Evolutionary conservation across 2,113 vertebrate genomes (phyloP).

Genomic region (Glaucidium brasilianum): DNA sequence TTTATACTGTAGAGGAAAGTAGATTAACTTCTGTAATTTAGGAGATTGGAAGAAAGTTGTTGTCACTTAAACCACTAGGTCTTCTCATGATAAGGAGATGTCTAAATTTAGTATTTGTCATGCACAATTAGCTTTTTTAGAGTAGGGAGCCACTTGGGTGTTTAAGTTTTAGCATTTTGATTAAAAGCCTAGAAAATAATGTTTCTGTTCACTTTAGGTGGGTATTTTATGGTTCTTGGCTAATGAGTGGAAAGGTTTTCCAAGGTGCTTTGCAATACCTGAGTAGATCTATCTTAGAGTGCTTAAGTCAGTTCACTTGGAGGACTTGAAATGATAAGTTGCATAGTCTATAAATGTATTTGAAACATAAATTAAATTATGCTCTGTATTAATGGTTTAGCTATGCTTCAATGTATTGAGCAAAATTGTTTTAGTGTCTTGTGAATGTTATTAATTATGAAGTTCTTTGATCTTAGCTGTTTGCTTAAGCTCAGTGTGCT

Average conservation of each 20-base stretch:
- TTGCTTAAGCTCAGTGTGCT: background rate
- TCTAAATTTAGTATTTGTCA: background rate
- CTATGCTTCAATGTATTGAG: background rate
- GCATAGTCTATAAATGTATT: background rate
- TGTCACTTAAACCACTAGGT: too few species aligned
- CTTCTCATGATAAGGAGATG: background rate
- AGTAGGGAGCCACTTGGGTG: background rate
- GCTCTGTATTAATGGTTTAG: background rate
- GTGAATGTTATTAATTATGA: background rate
- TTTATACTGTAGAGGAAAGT: background rate
- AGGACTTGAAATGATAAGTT: background rate
- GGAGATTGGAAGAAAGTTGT: background rate
- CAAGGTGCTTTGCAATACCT: background rate
- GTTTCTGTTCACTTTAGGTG: background rate
- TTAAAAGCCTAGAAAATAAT: background rate
- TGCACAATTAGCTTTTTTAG: background rate
- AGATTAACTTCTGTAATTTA: background rate
- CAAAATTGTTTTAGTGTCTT: background rate
- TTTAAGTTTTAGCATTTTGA: background rate
- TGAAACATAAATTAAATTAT: background rate
- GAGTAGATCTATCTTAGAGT: background rate
- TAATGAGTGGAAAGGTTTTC: background rate
- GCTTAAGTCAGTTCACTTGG: background rate
- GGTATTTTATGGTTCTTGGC: background rate
- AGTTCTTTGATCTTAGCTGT: background rate